Percentiles rank a stretch among this genome's conserved stretches.
These are phyloP conservation scores for Conus betulinus DNA, from an alignment of 1,140 invertebrate genomes.

Conservation along the genomic window DNA sequence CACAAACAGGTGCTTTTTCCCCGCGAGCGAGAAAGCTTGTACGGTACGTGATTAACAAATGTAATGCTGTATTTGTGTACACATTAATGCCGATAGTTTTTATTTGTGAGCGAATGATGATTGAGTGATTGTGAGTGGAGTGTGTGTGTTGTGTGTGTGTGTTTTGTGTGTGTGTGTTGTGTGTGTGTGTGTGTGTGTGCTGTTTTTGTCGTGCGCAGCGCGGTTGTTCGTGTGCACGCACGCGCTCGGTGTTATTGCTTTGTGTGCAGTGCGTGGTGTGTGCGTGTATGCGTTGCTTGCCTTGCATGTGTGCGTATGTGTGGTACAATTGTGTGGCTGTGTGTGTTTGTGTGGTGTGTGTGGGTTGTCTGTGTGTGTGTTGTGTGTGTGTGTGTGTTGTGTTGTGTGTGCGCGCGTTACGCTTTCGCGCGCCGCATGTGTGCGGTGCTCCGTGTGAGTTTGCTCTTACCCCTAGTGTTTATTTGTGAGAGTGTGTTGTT, in stretches of 20 bases:
- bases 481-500: neutral
- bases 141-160: neutral
- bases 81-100: too few relatives aligned
- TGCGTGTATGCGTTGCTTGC: neutral
- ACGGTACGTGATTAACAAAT: too few relatives aligned
- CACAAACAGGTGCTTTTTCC: too few relatives aligned
- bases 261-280: neutral
- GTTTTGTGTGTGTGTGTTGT: neutral
- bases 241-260: neutral
- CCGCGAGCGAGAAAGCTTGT: too few relatives aligned
- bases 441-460: neutral
- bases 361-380: slow-evolving; percentile 34
- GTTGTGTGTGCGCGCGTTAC: neutral
- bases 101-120: too few relatives aligned
- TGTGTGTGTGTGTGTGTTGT: slow-evolving; percentile 28
- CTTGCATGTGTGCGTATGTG: slow-evolving; percentile 9
- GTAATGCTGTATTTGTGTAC: too few relatives aligned
- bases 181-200: slow-evolving; percentile 18
- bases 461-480: neutral
- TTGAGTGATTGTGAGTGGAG: neutral
- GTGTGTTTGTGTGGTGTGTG: too few relatives aligned
- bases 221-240: neutral
- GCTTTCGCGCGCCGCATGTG: neutral
- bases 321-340: too few relatives aligned
- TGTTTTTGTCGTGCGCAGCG: neutral